These are phyloP conservation scores for Gorsachius goisagi DNA, from an alignment of 2,113 vertebrate species.

Conservation along the genomic window DNA sequence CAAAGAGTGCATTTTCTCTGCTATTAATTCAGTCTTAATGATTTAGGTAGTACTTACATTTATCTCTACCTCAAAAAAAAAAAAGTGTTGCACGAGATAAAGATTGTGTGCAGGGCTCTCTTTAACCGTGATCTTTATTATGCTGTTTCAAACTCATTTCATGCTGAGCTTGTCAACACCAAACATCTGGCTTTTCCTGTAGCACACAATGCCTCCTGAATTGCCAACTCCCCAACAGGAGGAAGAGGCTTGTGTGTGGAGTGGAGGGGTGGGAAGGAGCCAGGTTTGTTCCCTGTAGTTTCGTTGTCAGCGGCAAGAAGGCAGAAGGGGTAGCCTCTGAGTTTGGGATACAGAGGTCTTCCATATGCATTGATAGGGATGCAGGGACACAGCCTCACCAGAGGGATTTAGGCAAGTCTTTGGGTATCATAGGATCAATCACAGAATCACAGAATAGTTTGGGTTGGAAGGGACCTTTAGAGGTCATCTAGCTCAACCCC, in stretches of 20 bases:
- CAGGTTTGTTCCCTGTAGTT: not conserved
- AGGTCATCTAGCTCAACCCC: too few relatives aligned
- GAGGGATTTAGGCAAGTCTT: not conserved
- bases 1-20: not conserved
- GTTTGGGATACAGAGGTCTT: not conserved
- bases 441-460: too few relatives aligned
- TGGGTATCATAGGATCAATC: not conserved
- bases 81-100: not conserved
- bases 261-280: not conserved
- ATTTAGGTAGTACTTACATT: not conserved
- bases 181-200: conserved; percentile 9
- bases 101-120: not conserved
- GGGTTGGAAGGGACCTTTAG: too few relatives aligned
- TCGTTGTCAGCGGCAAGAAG: not conserved
- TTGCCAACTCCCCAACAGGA: not conserved
- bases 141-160: not conserved
- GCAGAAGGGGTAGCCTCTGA: not conserved
- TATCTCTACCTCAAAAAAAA: not conserved
- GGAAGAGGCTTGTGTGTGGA: not conserved
- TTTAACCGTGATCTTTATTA: not conserved
- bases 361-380: not conserved
- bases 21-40: not conserved
- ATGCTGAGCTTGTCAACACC: not conserved
- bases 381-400: not conserved
- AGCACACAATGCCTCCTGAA: not conserved